These are phyloP conservation scores for Pelecanus crispus DNA, from an alignment of 2,113 vertebrate genomes.

Conservation along the genomic window DNA sequence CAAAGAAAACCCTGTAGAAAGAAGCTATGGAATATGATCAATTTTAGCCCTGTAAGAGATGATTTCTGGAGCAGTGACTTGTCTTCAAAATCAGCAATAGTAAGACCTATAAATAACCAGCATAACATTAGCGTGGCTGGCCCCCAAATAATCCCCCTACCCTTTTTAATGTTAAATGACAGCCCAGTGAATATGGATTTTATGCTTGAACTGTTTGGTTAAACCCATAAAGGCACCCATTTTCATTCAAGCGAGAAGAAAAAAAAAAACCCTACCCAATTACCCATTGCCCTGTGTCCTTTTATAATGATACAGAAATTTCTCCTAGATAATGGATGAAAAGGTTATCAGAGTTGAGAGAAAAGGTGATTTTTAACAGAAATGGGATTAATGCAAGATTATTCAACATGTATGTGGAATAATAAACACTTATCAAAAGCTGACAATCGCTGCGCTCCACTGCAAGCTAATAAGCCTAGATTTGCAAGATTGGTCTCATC, in stretches of 20 bases:
- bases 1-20: not conserved
- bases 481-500: not conserved
- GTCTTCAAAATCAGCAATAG: slow-evolving; percentile 26
- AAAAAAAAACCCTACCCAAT: slow-evolving; percentile 48
- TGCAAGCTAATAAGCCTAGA: not conserved
- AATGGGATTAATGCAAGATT: slow-evolving; percentile 63
- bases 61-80: not conserved
- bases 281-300: slow-evolving; percentile 67
- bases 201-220: slow-evolving; percentile 66
- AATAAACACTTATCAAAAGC: slow-evolving; percentile 22
- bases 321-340: slow-evolving; percentile 65
- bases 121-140: slow-evolving; percentile 24
- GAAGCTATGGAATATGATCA: not conserved
- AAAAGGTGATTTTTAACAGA: slow-evolving; percentile 62
- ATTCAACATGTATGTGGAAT: slow-evolving; percentile 46
- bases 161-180: slow-evolving; percentile 62
- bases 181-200: slow-evolving; percentile 64
- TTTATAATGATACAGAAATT: slow-evolving; percentile 65
- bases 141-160: slow-evolving; percentile 43
- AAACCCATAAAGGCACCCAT: slow-evolving; percentile 59
- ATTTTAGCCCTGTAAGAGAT: not conserved
- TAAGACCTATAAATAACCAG: slow-evolving; percentile 47
- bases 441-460: not conserved
- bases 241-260: slow-evolving; percentile 48
- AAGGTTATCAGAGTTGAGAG: slow-evolving; percentile 63